phyloP scores from a whole-genome alignment of 2,113 vertebrate genomes.

The Bombycilla garrulus region DNA sequence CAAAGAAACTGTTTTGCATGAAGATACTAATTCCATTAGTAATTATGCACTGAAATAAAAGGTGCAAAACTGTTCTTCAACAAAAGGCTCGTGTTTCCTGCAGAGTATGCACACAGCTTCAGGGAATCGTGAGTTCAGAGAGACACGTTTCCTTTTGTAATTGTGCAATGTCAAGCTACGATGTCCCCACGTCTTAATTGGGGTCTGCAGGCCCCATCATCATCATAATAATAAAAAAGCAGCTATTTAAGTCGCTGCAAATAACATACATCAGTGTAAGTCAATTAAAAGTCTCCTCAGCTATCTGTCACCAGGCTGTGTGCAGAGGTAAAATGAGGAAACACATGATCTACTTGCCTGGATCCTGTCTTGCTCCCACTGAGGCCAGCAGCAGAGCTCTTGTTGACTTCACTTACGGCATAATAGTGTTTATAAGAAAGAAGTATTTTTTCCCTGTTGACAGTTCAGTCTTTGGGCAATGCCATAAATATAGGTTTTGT shows the following conservation, averaged over 20 bases:
- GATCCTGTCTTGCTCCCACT: background rate
- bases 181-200: background rate
- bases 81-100: background rate
- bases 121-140: background rate
- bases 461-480: constrained; percentile 38
- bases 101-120: background rate
- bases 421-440: constrained; percentile 28
- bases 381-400: constrained; percentile 10
- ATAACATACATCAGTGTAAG: background rate
- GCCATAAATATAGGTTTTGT: constrained; percentile 42
- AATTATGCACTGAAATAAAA: constrained; percentile 9
- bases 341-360: background rate
- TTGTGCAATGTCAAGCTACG: background rate
- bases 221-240: background rate
- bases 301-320: background rate
- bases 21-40: constrained; percentile 18
- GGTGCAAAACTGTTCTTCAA: background rate
- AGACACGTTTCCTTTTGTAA: background rate
- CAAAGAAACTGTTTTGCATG: constrained; percentile 36
- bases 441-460: constrained; percentile 49
- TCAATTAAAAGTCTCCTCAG: constrained; percentile 3
- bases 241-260: constrained; percentile 7
- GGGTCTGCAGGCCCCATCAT: background rate
- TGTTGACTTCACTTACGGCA: constrained; percentile 24
- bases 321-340: constrained; percentile 2